Base-by-base conservation (phyloP, 2,113 vertebrate species). In the Piaya cayana region DNA sequence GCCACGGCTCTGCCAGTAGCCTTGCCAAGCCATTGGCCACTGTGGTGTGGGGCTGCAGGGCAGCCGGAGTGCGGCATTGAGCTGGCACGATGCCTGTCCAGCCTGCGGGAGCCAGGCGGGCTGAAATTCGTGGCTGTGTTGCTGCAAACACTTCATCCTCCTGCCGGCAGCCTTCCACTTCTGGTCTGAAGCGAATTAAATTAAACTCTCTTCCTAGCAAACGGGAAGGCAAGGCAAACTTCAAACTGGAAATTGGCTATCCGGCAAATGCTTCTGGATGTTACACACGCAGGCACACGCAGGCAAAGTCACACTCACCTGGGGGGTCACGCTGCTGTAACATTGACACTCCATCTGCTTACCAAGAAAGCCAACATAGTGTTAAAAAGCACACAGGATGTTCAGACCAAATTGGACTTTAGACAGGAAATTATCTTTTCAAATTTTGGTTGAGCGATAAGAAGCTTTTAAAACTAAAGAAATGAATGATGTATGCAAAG, bases 381-480 rank as follows among this genome's bases (percentile, higher is more conserved):
- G 92, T 95, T 97, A 97, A 96, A 94, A 95, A 95, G 84, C 95
- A 86, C 11, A 53, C 89, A 50, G 95, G 82, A 95, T 92, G 94
- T 91, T 85, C 86, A 91, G 91, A 94, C 96, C 95, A 86, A 83
- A 92, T 90, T 97, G 86, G 87, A 96, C 91, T 97, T 93, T 88
- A 94, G 89, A 86, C 90, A 92, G 93, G 88, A 97, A 94, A 95
- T 92, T 93, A 95, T 96, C 89, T 95, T 96, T 97, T 97, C 93
- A 86, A 93, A 96, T 97, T 91, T 89, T 83, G 93, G 93, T 94
- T 72, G 95, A 96, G 81, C 96, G 95, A 95, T 96, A 97, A 97
- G 96, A 94, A 97, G 96, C 97, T 97, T 98, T 98, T 98, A 97
- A 98, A 98, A 94, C 92, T 90, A 92, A 96, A 96, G 95, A 94